Conservation (phyloP, 2,113 vertebrate species). For the Muntiacus muntjak region DNA sequence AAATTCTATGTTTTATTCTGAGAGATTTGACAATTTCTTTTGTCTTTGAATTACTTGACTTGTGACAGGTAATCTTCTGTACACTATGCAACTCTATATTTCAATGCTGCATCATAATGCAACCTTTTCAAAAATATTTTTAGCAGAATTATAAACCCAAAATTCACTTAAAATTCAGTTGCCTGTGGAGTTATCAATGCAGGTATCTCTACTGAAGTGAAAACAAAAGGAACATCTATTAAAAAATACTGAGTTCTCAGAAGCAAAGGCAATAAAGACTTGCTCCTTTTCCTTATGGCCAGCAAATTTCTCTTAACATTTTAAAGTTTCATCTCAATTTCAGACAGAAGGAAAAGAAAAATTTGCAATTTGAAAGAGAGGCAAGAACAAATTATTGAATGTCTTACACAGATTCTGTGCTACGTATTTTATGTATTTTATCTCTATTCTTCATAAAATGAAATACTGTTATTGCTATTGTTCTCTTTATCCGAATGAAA, state of each 20-base stretch:
- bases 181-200: background rate
- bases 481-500: background rate
- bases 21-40: conserved; percentile 12
- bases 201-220: conserved; percentile 1
- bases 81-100: conserved; percentile 52
- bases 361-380: background rate
- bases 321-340: background rate
- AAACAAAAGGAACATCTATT: conserved; percentile 18
- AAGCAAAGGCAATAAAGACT: background rate
- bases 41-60: conserved; percentile 45
- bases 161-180: conserved; percentile 50
- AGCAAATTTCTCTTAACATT: background rate
- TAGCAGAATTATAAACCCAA: conserved; percentile 40
- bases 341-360: background rate
- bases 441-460: background rate
- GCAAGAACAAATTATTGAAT: background rate
- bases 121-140: conserved; percentile 45
- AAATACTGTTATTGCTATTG: background rate
- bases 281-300: background rate
- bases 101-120: conserved; percentile 32
- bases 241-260: background rate
- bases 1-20: background rate
- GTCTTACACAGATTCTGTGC: background rate
- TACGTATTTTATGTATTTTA: background rate
- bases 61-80: conserved; percentile 54